Base-by-base conservation (phyloP, 2,797 vertebrate genomes). In the Thamnophis elegans region DNA sequence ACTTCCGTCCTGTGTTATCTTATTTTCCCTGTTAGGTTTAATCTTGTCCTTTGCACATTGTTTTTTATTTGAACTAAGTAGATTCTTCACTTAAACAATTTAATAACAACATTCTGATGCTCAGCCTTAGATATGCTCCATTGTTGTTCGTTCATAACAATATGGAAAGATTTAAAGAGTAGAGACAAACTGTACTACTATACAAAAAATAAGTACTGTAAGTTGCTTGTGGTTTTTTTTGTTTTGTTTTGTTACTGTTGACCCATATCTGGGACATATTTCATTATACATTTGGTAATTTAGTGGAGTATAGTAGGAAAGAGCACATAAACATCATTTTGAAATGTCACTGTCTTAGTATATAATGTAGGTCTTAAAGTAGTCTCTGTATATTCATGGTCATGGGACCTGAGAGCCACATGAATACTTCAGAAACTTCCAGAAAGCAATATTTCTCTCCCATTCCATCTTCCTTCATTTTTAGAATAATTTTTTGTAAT, bases 1-100 rank as follows among this genome's bases (percentile, higher is more conserved):
- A 97, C 96, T 95, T 96, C 96, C 95, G 92, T 96, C 96, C 96
- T 96, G 36, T 87, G 92, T 93, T 96, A 95, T 92, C 93, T 94
- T 94, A 92, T 73, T 95, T 97, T 65, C 92, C 58, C 93, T 93
- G 93, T 94, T 95, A 68, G 93, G 65, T 96, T 97, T 82, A 94
- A 92, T 95, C 97, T 91, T 92, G 94, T 95, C 95, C 94, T 95
- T 95, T 97, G 95, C 94, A 95, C 93, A 92, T 93, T 95, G 95
- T 95, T 95, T 95, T 95, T 97, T 88, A 93, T 96, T 91, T 91
- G 56, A 96, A 97, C 92, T 94, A 93, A 96, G 85, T 94, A 95
- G 91, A 96, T 97, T 96, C 94, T 95, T 56, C 55, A 89, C 91
- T 82, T 18, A 0, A 95, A 85, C 92, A 90, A 65, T 12, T 92